Conservation (phyloP, 2,888 invertebrate genomes). For the Idaea biselata region DNA sequence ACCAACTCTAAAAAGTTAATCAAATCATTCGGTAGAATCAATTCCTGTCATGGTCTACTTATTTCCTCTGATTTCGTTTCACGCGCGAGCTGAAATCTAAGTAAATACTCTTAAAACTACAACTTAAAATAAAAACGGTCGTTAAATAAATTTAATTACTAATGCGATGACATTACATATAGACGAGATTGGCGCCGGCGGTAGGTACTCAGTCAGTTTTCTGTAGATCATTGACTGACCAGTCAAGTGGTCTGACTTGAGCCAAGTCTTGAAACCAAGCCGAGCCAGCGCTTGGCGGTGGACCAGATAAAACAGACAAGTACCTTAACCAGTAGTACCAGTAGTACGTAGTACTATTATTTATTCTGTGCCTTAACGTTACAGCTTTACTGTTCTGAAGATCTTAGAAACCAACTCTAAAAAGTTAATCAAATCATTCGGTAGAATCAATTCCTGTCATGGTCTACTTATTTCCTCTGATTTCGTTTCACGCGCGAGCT, state of each 20-base stretch:
- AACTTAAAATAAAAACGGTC: neutral
- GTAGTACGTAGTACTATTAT: too few species aligned
- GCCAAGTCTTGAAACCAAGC: too few species aligned
- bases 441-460: slow-evolving; percentile 21
- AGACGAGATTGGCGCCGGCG: too few species aligned
- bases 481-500: slow-evolving; percentile 15
- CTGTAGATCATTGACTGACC: too few species aligned
- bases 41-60: slow-evolving; percentile 25
- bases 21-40: slow-evolving; percentile 21
- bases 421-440: slow-evolving; percentile 24
- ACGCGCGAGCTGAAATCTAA: slow-evolving; percentile 10
- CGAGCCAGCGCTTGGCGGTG: too few species aligned
- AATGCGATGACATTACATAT: too few species aligned
- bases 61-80: slow-evolving; percentile 16
- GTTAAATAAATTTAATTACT: too few species aligned
- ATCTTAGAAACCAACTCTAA: slow-evolving; percentile 9
- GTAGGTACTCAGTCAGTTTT: too few species aligned
- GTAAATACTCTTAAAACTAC: neutral
- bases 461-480: slow-evolving; percentile 22
- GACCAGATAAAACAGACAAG: too few species aligned
- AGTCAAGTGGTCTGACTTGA: too few species aligned
- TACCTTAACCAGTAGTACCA: too few species aligned
- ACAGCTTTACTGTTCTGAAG: neutral
- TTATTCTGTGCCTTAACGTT: too few species aligned
- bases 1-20: slow-evolving; percentile 19